Evolutionary conservation across 2,797 vertebrate species (phyloP), one percentile per base, ranked within the genome.

Genomic region (Chrysocyon brachyurus): DNA sequence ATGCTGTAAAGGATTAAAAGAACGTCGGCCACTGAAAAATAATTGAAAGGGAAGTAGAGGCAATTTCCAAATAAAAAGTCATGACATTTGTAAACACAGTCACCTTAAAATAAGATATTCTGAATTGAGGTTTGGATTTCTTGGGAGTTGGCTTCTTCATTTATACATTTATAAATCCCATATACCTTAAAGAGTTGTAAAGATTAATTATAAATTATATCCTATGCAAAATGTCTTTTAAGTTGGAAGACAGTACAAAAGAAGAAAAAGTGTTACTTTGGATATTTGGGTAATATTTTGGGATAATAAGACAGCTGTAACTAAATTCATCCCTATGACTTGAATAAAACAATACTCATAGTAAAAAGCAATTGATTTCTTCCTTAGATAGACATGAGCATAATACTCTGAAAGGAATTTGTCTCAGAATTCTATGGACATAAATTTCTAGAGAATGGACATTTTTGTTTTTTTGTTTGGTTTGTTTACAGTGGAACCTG

Each of bases 21-120:
- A 83, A 70, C n/a, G 24, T 77, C 19, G 21, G 56, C 33, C 57
- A 63, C 68, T 49, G 73, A 75, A 93, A 90, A 93, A n/a, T n/a
- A 73, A 81, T 10, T 81, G 56, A 88, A 82, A 85, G 91, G 31
- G 6, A 81, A 91, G 11, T 77, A 28, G 64, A 63, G 36, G 26
- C 12, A 88, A 86, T 77, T 91, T 89, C 40, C 64, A 89, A 87
- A 6, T 64, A 4, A 95, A 92, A 24, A 95, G 22, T n/a, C 16
- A n/a, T 56, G 64, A 52, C 83, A 59, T 94, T 75, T 70, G 84
- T 10, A 85, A 93, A 78, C 52, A 81, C 28, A 70, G 57, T 87
- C 59, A 88, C 40, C n/a, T 90, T 92, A 70, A 33, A 90, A 33
- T 87, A 90, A 91, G 31, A 92, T 40, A 81, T 5, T 17, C 28